Evolutionary conservation across 2,113 vertebrate genomes (phyloP), one percentile per base, ranked within the genome.

Genomic region (Orientallactaga bullata): DNA sequence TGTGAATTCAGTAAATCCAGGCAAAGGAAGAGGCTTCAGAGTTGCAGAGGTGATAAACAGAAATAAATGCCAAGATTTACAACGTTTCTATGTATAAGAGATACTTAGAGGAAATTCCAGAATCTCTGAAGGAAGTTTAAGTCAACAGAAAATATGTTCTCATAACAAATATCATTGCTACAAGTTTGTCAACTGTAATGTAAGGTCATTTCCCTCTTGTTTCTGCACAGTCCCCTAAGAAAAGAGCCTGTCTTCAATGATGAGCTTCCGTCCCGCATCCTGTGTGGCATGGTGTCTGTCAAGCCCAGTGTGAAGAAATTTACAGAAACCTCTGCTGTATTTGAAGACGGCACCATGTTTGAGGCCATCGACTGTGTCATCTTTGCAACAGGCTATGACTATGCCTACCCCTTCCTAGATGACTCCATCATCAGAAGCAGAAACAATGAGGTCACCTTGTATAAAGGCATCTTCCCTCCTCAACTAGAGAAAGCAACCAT

Each of bases 311-410:
- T 99, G 74, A 98, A 94, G 85, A 94, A 97, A 74, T 99, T 99
- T 95, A 98, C 95, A 10, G 98, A 98, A 68, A 98, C 98, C 0
- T 98, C 98, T 0, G 97, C 98, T 28, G 85, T 98, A 10, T 99
- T 99, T 97, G 98, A 99, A 82, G 99, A 99, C n/a, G 98, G 98
- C 2, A 98, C 98, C 0, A 58, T 96, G 73, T 98, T 99, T 97
- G 97, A 99, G 15, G 95, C 97, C 23, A 97, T 99, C 0, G 98
- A 99, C 72, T 97, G 76, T 9, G 97, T 99, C 76, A 95, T 99
- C 85, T 99, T 99, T 68, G 99, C 99, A 85, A 99, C 99, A 15
- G 99, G 99, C 73, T 99, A 99, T 89, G 77, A 61, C 10, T 94
- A 79, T 74, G 91, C 32, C 9, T 99, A 99, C 78, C 97, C 98